Percentiles rank a stretch among this genome's conserved stretches.
Conservation (phyloP, 2,888 invertebrate species). For the Hoplodrina ambigua region DNA sequence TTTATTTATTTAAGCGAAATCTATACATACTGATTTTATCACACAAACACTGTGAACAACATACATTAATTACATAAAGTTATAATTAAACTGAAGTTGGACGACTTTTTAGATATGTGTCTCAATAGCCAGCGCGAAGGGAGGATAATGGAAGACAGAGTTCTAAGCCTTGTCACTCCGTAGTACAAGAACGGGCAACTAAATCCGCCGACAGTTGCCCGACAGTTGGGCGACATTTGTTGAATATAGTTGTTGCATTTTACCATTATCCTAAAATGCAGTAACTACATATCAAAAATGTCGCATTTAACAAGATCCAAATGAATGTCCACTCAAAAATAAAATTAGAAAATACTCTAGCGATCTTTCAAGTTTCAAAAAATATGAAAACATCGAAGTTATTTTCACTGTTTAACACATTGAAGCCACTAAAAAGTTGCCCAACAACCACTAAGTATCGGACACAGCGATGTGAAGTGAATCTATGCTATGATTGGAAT, state of each 20-base stretch:
- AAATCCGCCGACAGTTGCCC: conserved; percentile 14
- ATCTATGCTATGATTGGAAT: conserved; percentile 62
- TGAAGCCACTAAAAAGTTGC: conserved; percentile 54
- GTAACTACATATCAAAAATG: neutral
- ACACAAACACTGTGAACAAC: conserved; percentile 76
- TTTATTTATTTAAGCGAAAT: conserved; percentile 84
- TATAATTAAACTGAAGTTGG: conserved; percentile 51
- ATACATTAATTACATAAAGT: conserved; percentile 63
- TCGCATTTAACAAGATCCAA: neutral
- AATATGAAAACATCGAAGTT: no score
- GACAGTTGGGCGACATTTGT: conserved; percentile 13
- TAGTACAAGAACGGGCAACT: neutral
- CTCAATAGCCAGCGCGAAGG: conserved; percentile 38
- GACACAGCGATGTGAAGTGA: conserved; percentile 53
- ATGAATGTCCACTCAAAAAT: conserved; percentile 1
- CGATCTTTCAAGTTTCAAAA: neutral
- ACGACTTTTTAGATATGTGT: conserved; percentile 53
- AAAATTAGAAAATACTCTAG: neutral
- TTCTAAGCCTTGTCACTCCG: conserved; percentile 19
- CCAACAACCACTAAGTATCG: conserved; percentile 53
- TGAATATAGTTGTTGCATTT: neutral
- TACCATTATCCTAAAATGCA: neutral
- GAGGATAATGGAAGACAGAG: conserved; percentile 41
- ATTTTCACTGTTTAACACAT: conserved; percentile 16
- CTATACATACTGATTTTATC: conserved; percentile 81